Percentiles rank a stretch among this genome's conserved stretches.
Conservation (phyloP, 1,140 invertebrate species). For the Trachymyrmex cornetzi region DNA sequence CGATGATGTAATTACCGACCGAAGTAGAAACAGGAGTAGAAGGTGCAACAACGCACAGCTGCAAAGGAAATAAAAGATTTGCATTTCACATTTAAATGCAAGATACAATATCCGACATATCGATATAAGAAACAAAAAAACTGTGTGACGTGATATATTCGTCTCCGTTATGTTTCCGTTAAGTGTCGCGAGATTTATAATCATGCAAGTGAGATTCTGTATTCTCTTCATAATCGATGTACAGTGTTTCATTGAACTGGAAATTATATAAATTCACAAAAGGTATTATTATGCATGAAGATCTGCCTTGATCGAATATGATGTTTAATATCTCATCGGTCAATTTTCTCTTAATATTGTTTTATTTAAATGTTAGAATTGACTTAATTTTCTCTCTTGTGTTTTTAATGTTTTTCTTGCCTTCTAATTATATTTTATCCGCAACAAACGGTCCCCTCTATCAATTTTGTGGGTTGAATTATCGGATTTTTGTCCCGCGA, state of each 20-base stretch:
- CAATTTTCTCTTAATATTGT: background rate
- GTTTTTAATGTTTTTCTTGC: background rate
- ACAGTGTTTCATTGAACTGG: no score
- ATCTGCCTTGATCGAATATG: no score
- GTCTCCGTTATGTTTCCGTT: background rate
- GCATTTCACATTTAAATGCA: background rate
- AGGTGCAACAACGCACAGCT: background rate
- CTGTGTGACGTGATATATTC: background rate
- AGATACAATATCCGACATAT: background rate
- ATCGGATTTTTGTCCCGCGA: background rate
- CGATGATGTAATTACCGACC: conserved; percentile 33
- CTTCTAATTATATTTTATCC: background rate
- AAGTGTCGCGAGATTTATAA: background rate
- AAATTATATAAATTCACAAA: no score
- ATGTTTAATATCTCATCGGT: no score
- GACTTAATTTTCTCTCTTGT: background rate
- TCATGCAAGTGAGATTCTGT: no score
- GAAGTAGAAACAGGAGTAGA: background rate
- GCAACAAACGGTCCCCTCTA: background rate
- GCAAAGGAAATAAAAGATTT: conserved; percentile 3
- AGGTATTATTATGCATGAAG: no score
- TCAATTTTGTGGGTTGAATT: background rate
- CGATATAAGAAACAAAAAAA: background rate
- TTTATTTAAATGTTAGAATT: background rate
- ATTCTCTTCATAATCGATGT: background rate